Base-by-base conservation (phyloP, 2,797 vertebrate genomes). In the Brotula barbata region DNA sequence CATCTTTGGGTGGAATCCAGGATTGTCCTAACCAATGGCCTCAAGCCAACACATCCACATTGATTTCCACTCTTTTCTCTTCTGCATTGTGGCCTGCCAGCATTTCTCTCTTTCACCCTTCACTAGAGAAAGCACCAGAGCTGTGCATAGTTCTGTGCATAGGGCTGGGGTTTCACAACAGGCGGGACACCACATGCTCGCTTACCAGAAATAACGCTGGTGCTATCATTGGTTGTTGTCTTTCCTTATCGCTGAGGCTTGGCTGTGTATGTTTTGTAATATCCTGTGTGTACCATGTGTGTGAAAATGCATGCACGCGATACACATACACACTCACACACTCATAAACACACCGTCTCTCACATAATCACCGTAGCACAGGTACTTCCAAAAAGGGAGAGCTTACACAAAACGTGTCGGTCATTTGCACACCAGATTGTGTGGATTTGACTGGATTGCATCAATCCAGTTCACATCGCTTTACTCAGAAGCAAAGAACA, bases 151-250 rank as follows among this genome's bases (percentile, higher is more conserved):
- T 46, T 78, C 61, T 54, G 49, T 78, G 86, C 77, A 69, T 74
- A 81, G 23, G 61, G 39, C 64, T 84, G 77, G 68, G 77, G 84
- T 87, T 86, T 89, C 83, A 85, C 79, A 87, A 81, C 73, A 76
- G 77, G 80, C 80, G 64, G 58, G 69, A 74, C 85, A 58, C 71
- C 64, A 62, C 54, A 64, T 60, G 39, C 71, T 54, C n/a, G 62
- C 81, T 92, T 92, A 92, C 90, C 90, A 91, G 90, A 92, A 92
- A 82, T 85, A 86, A 80, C 44, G 80, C 65, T 12, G 34, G 48
- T 54, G 52, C 74, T 78, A 71, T 82, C 75, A 75, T 58, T 47
- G 1, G 51, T 53, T 84, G 69, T 64, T 78, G 77, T 73, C 70
- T 81, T 81, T 80, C 80, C 83, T 86, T 81, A 77, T 78, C 11